phyloP scores from a whole-genome alignment of 2,888 invertebrate species.

The Heliconius erato region DNA sequence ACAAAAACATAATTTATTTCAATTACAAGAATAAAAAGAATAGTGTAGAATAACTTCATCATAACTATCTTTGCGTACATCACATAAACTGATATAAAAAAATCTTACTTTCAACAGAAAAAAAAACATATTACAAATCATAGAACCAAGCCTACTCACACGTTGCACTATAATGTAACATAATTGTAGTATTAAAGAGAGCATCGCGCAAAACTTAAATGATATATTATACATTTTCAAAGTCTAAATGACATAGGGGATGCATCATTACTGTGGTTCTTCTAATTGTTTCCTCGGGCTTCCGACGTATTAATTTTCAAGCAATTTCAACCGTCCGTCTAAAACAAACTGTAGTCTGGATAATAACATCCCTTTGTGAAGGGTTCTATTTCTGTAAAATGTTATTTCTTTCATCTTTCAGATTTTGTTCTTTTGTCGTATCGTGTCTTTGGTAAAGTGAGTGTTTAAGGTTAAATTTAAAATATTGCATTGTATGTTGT shows the following conservation, averaged over 20 bases:
- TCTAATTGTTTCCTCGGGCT: conserved; percentile 74
- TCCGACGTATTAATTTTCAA: conserved; percentile 75
- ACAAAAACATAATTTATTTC: too few relatives aligned
- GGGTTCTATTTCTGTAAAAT: conserved; percentile 42
- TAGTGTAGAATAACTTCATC: too few relatives aligned
- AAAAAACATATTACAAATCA: not conserved
- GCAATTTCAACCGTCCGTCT: conserved; percentile 61
- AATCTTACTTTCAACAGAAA: not conserved
- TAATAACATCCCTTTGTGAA: conserved; percentile 47
- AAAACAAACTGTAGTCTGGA: conserved; percentile 41
- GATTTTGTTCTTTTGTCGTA: conserved; percentile 21
- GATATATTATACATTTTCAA: conserved; percentile 4
- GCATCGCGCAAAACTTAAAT: not conserved
- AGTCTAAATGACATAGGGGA: conserved; percentile 39
- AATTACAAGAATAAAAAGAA: too few relatives aligned
- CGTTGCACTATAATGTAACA: not conserved
- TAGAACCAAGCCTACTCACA: not conserved
- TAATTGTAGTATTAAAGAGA: conserved; percentile 16
- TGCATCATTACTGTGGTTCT: conserved; percentile 64
- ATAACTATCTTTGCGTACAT: not conserved
- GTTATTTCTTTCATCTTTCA: conserved; percentile 42
- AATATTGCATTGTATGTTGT: conserved; percentile 8
- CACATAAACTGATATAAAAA: not conserved
- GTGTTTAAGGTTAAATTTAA: not conserved
- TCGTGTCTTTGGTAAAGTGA: not conserved